These are phyloP conservation scores for Acromyrmex heyeri DNA, from an alignment of 1,140 invertebrate species.

Conservation along the genomic window DNA sequence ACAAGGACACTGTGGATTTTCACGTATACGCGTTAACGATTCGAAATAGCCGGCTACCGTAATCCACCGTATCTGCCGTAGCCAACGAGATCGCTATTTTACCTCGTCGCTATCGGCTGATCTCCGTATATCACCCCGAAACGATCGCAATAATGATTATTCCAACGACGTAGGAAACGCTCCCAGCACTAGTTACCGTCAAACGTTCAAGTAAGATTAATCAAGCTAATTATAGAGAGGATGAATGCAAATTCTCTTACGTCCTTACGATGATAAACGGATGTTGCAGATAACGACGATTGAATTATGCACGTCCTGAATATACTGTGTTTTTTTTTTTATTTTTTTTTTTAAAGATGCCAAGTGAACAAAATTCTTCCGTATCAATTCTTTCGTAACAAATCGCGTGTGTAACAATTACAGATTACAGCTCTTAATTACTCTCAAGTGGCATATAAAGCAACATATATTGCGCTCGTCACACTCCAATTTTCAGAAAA, in stretches of 20 bases:
- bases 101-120: background rate
- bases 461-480: background rate
- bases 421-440: background rate
- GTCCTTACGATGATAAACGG: background rate
- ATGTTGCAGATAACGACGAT: background rate
- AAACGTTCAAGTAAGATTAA: background rate
- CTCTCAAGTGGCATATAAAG: background rate
- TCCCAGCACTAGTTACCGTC: background rate
- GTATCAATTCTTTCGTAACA: background rate
- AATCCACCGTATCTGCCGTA: background rate
- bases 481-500: conserved; percentile 26
- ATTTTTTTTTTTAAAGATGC: background rate
- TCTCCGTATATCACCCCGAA: conserved; percentile 24
- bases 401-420: background rate
- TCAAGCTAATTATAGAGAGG: background rate
- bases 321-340: too few relatives aligned
- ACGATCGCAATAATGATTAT: conserved; percentile 28
- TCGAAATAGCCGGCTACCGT: conserved; percentile 30
- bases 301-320: background rate
- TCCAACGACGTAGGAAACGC: background rate
- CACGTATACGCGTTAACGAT: conserved; percentile 59
- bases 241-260: background rate
- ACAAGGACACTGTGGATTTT: conserved; percentile 61
- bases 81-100: conserved; percentile 2
- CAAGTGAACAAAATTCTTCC: background rate